A percentile compares a stretch with the other conserved stretches of the same genome.
Evolutionary conservation across 2,113 vertebrate genomes (phyloP).

Genomic region (Podiceps cristatus): DNA sequence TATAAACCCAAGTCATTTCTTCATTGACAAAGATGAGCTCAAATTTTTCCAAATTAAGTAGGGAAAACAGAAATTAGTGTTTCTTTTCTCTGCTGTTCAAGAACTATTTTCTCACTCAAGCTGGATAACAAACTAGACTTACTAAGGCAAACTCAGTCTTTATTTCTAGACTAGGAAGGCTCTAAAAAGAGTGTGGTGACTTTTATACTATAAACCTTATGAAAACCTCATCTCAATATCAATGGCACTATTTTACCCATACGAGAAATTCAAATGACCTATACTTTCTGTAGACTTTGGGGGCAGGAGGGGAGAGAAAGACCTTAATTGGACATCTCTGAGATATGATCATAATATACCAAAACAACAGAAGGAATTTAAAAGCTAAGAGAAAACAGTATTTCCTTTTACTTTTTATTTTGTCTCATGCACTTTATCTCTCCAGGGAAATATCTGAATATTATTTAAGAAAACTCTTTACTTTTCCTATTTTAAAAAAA

Average conservation of each 20-base stretch:
- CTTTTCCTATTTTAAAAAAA: background rate
- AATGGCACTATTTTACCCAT: background rate
- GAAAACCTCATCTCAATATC: background rate
- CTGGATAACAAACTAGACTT: background rate
- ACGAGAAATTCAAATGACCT: background rate
- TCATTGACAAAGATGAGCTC: background rate
- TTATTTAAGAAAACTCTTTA: background rate
- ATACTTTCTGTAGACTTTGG: background rate
- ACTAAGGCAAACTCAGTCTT: background rate
- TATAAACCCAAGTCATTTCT: background rate
- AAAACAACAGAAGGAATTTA: background rate
- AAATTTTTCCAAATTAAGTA: background rate
- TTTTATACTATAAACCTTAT: background rate
- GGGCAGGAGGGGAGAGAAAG: background rate
- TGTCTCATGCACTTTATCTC: background rate
- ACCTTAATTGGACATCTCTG: background rate
- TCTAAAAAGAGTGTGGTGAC: background rate
- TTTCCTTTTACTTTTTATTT: background rate
- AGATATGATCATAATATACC: accelerated
- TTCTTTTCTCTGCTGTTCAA: background rate
- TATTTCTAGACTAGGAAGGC: background rate
- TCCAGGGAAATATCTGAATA: background rate
- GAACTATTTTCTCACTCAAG: background rate
- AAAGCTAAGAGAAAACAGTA: background rate
- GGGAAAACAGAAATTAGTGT: background rate